phyloP scores from a whole-genome alignment of 2,113 vertebrate genomes.

The Machaerirhynchus nigripectus region DNA sequence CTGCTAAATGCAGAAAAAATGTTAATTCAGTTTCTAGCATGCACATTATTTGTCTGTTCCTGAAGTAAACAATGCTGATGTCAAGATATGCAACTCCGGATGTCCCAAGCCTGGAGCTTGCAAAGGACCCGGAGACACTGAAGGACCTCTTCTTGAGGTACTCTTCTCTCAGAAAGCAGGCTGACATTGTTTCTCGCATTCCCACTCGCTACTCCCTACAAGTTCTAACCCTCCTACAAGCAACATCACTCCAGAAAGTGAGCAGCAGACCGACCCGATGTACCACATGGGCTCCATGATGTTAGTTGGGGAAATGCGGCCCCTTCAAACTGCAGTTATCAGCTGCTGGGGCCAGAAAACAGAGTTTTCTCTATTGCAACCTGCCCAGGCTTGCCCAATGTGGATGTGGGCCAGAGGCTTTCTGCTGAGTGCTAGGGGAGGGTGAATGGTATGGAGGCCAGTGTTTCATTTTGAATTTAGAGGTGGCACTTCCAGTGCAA shows the following conservation, averaged over 20 bases:
- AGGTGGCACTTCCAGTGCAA: background rate
- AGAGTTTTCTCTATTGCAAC: background rate
- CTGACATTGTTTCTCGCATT: background rate
- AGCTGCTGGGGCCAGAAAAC: background rate
- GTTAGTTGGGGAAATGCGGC: rapidly evolving
- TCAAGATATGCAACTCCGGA: background rate
- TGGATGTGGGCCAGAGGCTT: background rate
- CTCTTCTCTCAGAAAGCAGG: background rate
- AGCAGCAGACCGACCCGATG: background rate
- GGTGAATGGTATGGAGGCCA: background rate
- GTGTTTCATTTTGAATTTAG: background rate
- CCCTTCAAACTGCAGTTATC: background rate
- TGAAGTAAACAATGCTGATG: background rate
- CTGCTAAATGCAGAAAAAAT: background rate
- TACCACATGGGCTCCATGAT: rapidly evolving
- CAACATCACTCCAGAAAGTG: background rate
- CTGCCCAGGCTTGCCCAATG: background rate
- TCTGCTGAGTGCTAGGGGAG: background rate
- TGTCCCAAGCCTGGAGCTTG: background rate
- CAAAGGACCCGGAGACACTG: background rate
- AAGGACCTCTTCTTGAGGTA: background rate
- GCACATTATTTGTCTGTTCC: background rate
- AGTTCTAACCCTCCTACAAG: background rate
- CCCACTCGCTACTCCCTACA: background rate
- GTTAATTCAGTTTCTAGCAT: background rate